A percentile compares a stretch with the other conserved stretches of the same genome.
These are phyloP conservation scores for Sebastes trivittatus DNA, from an alignment of 2,797 vertebrate genomes.

Conservation along the genomic window DNA sequence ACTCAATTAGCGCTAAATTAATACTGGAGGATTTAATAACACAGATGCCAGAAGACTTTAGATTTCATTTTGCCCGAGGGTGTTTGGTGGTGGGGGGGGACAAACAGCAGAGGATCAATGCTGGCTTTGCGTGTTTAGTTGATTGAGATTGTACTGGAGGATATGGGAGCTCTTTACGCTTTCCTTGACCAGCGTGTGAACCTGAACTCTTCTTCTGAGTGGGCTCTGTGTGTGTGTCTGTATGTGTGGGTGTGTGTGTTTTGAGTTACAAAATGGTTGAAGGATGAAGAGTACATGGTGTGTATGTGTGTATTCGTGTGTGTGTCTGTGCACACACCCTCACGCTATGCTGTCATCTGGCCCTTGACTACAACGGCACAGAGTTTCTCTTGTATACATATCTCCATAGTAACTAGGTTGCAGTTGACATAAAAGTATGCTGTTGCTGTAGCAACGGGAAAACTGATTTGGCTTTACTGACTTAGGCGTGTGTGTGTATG, in stretches of 20 bases:
- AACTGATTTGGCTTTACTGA: constrained; percentile 88
- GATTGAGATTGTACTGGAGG: constrained; percentile 50
- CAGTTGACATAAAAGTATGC: constrained; percentile 97
- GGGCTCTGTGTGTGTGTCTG: background rate
- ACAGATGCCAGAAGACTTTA: constrained; percentile 73
- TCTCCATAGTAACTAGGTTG: constrained; percentile 92
- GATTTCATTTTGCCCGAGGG: constrained; percentile 67
- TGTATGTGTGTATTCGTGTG: background rate
- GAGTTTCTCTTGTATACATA: constrained; percentile 94
- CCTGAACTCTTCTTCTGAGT: constrained; percentile 25
- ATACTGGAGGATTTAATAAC: constrained; percentile 78
- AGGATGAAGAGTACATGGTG: constrained; percentile 30
- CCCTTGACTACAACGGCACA: constrained; percentile 89
- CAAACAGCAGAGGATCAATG: constrained; percentile 65
- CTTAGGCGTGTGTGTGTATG: constrained; percentile 46
- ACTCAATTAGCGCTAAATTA: constrained; percentile 80
- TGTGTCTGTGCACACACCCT: constrained; percentile 51
- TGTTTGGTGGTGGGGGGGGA: constrained; percentile 15
- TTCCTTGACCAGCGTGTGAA: constrained; percentile 66
- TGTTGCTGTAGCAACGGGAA: constrained; percentile 95
- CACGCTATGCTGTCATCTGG: constrained; percentile 89
- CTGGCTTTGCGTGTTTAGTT: constrained; percentile 51
- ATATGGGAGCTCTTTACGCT: constrained; percentile 32
- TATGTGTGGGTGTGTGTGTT: constrained; percentile 10
- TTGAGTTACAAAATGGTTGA: constrained; percentile 42